These are phyloP conservation scores for Pseudomugil gertrudae DNA, from an alignment of 2,797 vertebrate species.

Conservation along the genomic window DNA sequence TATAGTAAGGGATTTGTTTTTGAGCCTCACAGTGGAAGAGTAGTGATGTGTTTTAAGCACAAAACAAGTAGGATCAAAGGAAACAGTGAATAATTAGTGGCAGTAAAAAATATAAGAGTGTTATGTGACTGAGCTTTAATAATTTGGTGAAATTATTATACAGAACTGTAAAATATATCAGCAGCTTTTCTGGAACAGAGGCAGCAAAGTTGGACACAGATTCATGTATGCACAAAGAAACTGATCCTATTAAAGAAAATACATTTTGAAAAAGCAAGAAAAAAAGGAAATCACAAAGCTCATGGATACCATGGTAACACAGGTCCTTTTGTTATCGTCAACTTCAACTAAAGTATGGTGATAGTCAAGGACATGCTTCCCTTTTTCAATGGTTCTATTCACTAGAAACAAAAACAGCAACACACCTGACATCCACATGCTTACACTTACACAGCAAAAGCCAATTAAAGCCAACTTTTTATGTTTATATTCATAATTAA, in stretches of 20 bases:
- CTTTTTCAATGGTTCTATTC: not conserved
- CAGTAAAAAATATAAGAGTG: not conserved
- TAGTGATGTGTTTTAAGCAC: not conserved
- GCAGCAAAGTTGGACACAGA: not conserved
- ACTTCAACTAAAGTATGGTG: constrained; percentile 6
- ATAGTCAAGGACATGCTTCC: constrained; percentile 5
- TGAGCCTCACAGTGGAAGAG: not conserved
- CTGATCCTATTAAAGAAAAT: not conserved
- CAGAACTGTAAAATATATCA: not conserved
- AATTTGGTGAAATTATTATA: not conserved
- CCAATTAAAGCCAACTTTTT: not conserved
- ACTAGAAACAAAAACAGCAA: not conserved
- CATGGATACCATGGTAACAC: constrained; percentile 19
- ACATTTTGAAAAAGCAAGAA: not conserved
- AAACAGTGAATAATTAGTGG: not conserved
- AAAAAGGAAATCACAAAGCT: not conserved
- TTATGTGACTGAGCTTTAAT: not conserved
- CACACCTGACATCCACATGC: not conserved
- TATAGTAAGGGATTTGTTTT: not conserved
- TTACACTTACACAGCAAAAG: constrained; percentile 5
- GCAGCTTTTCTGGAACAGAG: not conserved
- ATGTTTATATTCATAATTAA: not conserved
- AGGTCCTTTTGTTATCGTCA: constrained; percentile 9
- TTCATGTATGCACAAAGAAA: not conserved
- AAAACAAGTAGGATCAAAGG: not conserved